These are phyloP conservation scores for Epinotia nisella DNA, from an alignment of 2,888 invertebrate genomes.

Conservation along the genomic window DNA sequence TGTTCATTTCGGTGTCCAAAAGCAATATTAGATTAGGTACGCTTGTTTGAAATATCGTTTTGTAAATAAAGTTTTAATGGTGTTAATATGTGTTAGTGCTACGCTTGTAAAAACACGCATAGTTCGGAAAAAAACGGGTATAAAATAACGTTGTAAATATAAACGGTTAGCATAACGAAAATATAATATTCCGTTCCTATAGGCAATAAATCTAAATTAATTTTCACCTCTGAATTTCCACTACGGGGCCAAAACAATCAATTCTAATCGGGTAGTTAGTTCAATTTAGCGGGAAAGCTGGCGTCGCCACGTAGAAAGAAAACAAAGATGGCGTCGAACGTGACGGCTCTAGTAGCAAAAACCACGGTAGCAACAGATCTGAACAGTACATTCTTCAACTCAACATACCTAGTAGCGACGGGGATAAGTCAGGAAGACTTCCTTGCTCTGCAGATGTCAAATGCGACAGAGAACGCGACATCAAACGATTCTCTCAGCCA, in stretches of 20 bases:
- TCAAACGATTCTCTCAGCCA: slow-evolving; percentile 82
- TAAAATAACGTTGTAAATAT: slow-evolving; percentile 51
- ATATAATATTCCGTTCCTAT: slow-evolving; percentile 68
- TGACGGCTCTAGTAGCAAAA: slow-evolving; percentile 58
- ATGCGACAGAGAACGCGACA: slow-evolving; percentile 79
- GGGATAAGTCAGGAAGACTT: slow-evolving; percentile 85
- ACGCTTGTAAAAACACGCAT: slow-evolving; percentile 53
- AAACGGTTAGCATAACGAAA: slow-evolving; percentile 46
- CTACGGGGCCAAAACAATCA: slow-evolving; percentile 69
- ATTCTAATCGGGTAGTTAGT: slow-evolving; percentile 56
- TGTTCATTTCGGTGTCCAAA: slow-evolving; percentile 53
- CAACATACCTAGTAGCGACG: slow-evolving; percentile 81
- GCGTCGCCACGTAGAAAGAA: slow-evolving; percentile 48
- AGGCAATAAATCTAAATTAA: slow-evolving; percentile 60
- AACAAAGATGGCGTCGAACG: slow-evolving; percentile 72
- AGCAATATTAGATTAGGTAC: slow-evolving; percentile 68
- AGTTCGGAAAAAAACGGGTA: slow-evolving; percentile 67
- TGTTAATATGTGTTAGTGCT: slow-evolving; percentile 25
- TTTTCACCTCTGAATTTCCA: slow-evolving; percentile 49
- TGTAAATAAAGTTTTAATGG: slow-evolving; percentile 47
- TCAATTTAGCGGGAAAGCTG: slow-evolving; percentile 49
- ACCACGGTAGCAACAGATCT: slow-evolving; percentile 67
- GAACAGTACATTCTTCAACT: slow-evolving; percentile 68
- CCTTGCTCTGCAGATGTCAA: slow-evolving; percentile 83
- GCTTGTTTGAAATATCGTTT: slow-evolving; percentile 47